Evolutionary conservation across 2,888 invertebrate species (phyloP).

Genomic region (Auanema freiburgensis): DNA sequence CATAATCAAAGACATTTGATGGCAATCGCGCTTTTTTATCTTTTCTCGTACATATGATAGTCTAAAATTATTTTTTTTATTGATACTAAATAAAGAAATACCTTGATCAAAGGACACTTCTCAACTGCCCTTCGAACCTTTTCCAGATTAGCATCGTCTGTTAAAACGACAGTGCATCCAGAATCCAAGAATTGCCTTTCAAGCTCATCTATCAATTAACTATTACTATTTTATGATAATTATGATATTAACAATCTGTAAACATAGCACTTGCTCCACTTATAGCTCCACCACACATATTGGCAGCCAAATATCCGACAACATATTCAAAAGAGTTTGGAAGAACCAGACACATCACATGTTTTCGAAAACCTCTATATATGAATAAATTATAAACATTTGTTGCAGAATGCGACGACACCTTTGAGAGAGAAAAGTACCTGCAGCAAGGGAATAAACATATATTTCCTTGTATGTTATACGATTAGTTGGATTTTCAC

Average conservation of each 20-base stretch:
- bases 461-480: conserved; percentile 11
- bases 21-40: conserved; percentile 9
- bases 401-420: conserved; percentile 12
- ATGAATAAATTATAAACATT: neutral
- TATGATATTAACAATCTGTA: conserved; percentile 40
- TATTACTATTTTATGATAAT: neutral
- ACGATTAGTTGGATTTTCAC: conserved; percentile 13
- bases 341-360: conserved; percentile 51
- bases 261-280: conserved; percentile 50
- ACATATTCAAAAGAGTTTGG: conserved; percentile 48
- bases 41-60: conserved; percentile 12
- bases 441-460: conserved; percentile 5
- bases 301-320: conserved; percentile 36
- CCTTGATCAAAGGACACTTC: conserved; percentile 24
- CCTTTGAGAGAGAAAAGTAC: conserved; percentile 11
- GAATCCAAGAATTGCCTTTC: conserved; percentile 46
- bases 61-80: conserved; percentile 6
- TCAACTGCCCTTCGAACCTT: conserved; percentile 36
- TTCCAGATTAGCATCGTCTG: conserved; percentile 30
- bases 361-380: neutral
- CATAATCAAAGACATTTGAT: conserved; percentile 16
- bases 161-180: conserved; percentile 29
- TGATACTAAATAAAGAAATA: conserved; percentile 3
- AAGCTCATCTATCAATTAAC: conserved; percentile 32
- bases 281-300: conserved; percentile 40